Conservation (phyloP, 2,113 vertebrate genomes). For the Aspiorhynchus laticeps region DNA sequence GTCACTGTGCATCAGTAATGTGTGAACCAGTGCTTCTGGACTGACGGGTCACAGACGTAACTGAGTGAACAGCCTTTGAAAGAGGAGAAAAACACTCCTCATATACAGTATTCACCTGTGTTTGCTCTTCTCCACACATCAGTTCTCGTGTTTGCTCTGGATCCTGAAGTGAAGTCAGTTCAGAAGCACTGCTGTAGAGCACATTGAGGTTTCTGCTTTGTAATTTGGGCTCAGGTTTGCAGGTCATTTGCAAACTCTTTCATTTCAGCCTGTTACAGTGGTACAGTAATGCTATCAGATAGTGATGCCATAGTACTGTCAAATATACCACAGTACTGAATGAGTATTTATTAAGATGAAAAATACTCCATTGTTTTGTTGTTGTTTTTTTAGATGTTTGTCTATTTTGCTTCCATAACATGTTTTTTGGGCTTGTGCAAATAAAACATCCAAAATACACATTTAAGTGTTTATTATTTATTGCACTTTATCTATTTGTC, state of each 20-base stretch:
- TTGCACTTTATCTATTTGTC: too few relatives aligned
- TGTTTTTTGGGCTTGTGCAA: too few relatives aligned
- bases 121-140: background rate
- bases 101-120: background rate
- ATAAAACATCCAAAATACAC: too few relatives aligned
- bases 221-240: conserved; percentile 21
- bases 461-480: too few relatives aligned
- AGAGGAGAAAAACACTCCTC: too few relatives aligned
- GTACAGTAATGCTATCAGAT: background rate
- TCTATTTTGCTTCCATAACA: too few relatives aligned
- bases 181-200: background rate
- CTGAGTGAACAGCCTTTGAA: background rate
- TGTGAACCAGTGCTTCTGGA: background rate
- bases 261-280: background rate
- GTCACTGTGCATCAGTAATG: background rate
- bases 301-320: background rate
- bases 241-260: background rate
- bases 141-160: background rate
- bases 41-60: background rate
- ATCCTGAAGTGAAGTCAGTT: background rate
- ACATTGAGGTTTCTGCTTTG: background rate
- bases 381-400: too few relatives aligned
- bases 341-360: too few relatives aligned
- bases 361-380: too few relatives aligned
- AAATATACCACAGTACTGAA: background rate